These are phyloP conservation scores for Ophioninae sp. DNA, from an alignment of 2,888 invertebrate species.

Conservation along the genomic window DNA sequence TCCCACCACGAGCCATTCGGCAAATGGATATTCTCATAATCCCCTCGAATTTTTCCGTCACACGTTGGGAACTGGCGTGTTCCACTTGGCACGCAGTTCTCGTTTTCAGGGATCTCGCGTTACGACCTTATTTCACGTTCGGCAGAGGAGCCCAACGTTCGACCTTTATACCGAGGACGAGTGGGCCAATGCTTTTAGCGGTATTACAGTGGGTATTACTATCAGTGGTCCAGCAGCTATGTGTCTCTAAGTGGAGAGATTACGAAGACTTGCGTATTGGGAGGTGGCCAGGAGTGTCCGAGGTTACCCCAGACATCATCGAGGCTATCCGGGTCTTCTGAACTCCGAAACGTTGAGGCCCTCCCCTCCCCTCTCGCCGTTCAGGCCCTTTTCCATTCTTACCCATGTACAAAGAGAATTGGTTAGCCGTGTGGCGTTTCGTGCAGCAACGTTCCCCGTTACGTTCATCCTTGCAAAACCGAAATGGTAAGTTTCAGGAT, in stretches of 20 bases:
- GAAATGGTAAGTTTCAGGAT: not conserved
- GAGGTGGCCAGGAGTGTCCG: slow-evolving; percentile 34
- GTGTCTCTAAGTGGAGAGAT: slow-evolving; percentile 66
- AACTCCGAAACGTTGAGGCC: slow-evolving; percentile 64
- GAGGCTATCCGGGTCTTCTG: slow-evolving; percentile 62
- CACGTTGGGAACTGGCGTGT: not conserved
- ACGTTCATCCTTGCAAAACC: slow-evolving; percentile 23
- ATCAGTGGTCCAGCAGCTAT: slow-evolving; percentile 40
- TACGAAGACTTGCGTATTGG: slow-evolving; percentile 70
- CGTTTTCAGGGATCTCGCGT: not conserved
- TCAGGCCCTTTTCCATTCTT: not conserved
- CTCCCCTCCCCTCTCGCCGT: not conserved
- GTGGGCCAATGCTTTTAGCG: not conserved
- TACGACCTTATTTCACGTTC: not conserved
- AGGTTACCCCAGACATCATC: slow-evolving; percentile 13
- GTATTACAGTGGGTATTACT: not conserved
- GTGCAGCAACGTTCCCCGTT: not conserved
- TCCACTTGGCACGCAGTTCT: not conserved
- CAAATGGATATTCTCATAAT: not conserved
- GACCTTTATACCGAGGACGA: not conserved
- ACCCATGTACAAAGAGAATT: not conserved
- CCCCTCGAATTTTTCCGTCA: not conserved
- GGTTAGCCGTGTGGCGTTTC: slow-evolving; percentile 1
- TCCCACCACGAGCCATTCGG: not conserved
- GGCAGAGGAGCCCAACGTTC: not conserved